Evolutionary conservation across 2,797 vertebrate species (phyloP).

Genomic region (Poeciliopsis turneri): DNA sequence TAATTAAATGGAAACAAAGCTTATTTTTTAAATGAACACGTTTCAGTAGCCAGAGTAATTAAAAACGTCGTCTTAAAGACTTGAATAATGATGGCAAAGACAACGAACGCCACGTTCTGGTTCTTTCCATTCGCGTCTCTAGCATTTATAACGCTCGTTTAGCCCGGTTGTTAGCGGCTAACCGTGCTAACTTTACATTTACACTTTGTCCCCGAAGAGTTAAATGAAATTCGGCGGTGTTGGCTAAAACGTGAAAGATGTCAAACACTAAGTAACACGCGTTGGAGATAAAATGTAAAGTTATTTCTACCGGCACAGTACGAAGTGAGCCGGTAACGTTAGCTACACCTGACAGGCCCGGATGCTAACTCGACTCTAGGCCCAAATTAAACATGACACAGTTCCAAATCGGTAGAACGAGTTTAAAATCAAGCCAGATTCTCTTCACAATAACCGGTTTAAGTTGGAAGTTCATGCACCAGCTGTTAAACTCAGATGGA

Average conservation of each 20-base stretch:
- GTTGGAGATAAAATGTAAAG: neutral
- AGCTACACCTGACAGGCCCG: conserved; percentile 48
- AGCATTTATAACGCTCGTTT: conserved; percentile 10
- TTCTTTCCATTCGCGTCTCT: conserved; percentile 2
- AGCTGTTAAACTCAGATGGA: neutral
- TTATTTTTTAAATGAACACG: neutral
- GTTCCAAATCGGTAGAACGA: conserved; percentile 8
- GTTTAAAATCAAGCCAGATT: neutral
- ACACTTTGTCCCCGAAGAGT: neutral
- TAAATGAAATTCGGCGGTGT: rapidly evolving
- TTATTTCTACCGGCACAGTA: neutral
- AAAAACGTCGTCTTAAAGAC: neutral
- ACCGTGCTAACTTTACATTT: neutral
- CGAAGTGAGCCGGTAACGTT: conserved; percentile 30
- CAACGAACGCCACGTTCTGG: conserved; percentile 22
- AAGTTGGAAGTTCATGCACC: rapidly evolving
- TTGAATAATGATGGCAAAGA: neutral
- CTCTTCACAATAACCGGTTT: rapidly evolving
- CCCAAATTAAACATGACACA: conserved; percentile 29
- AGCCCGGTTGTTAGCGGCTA: conserved; percentile 44
- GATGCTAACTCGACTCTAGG: conserved; percentile 61
- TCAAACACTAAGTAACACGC: rapidly evolving
- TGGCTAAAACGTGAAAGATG: rapidly evolving
- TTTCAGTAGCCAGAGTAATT: neutral
- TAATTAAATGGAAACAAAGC: neutral